Evolutionary conservation across 2,888 invertebrate species (phyloP), one percentile per base, ranked within the genome.

Genomic region (Sphinx pinastri): DNA sequence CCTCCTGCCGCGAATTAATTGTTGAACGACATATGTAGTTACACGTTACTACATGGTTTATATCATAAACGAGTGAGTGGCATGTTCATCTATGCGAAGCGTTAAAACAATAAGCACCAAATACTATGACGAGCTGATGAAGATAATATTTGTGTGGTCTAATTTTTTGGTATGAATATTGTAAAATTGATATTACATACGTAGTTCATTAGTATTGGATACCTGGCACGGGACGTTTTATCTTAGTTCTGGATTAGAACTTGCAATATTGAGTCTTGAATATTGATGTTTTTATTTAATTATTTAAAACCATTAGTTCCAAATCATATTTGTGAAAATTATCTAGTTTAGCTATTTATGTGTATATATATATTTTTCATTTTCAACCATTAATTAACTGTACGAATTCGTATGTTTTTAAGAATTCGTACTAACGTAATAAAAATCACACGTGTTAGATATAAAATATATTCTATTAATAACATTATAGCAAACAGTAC

Each of bases 1-100:
- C 81, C 87, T 87, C 87, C 87, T 81, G 79, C 82, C 73, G 75
- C 79, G 87, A 84, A 83, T 84, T 87, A 87, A 87, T 86, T 84
- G 85, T 84, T 84, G 76, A 75, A 79, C 71, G 38, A n/a, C 6
- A 38, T 38, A 38, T 6, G 38, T 38, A 38, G 6, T 38, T 80
- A 63, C 49, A 63, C 63, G 49, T 63, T 47, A 49, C 71, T 49
- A 47, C 47, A 16, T 63, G 49, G 47, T 49, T 19, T n/a, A 63
- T 19, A 49, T 80, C 74, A 78, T 84, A 82, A 78, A 69, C 66
- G 55, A 52, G n/a, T 52, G 52, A 63, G 63, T 63, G 63, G 63
- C 63, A 58, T 47, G 63, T 63, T 16, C 12, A 47, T 60, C 49
- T 49, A 47, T 49, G 19, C 63, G 63, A 49, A 25, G 45, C 10